phyloP scores from a whole-genome alignment of 2,888 invertebrate genomes.

The Monoplex corrugatus region DNA sequence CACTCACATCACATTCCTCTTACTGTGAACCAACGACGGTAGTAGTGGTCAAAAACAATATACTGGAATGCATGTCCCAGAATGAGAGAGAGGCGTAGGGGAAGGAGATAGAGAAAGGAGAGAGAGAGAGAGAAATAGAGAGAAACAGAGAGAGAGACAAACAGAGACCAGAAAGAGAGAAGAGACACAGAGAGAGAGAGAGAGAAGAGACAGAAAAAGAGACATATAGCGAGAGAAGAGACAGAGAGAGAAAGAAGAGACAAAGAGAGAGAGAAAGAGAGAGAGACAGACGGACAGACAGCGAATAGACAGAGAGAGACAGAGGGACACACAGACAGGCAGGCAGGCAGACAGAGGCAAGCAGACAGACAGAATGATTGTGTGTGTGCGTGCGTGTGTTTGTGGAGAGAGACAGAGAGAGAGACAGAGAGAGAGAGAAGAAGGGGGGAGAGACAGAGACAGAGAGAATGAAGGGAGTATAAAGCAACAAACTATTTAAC shows the following conservation, averaged over 20 bases:
- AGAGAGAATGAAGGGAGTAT: background rate
- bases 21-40: too few species aligned
- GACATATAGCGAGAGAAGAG: background rate
- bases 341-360: background rate
- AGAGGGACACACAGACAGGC: background rate
- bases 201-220: constrained; percentile 13
- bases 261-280: background rate
- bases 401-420: constrained; percentile 3
- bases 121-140: background rate
- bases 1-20: too few species aligned
- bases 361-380: too few species aligned
- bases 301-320: background rate
- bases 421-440: background rate
- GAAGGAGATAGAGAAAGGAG: too few species aligned
- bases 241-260: constrained; percentile 6
- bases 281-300: background rate
- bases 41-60: too few species aligned
- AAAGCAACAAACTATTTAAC: too few species aligned
- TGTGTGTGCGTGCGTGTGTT: too few species aligned
- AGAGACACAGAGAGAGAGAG: background rate
- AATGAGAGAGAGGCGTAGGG: too few species aligned
- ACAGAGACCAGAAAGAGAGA: too few species aligned
- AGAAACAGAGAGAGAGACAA: background rate
- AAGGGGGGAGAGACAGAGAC: background rate
- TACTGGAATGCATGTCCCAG: too few species aligned